Conservation (phyloP, 35 echinoderm and acorn worm genomes). For the Apostichopus californicus region DNA sequence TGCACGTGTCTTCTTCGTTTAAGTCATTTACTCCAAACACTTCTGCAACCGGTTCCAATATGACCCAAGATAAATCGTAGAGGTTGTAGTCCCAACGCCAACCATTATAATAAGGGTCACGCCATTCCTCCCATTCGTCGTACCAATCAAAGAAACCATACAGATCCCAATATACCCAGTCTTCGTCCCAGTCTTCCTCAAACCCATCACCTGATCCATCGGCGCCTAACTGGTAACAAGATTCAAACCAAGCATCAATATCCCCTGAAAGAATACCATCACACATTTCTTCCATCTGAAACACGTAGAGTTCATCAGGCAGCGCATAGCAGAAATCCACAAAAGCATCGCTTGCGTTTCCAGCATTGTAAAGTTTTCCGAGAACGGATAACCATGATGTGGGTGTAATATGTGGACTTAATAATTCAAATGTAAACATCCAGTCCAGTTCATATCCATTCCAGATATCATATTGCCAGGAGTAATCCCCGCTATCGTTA, state of each 20-base stretch:
- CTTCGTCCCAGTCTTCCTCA: constrained; percentile 7
- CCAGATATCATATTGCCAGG: neutral
- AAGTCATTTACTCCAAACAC: neutral
- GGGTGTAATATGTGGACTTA: constrained; percentile 25
- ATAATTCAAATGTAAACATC: constrained; percentile 16
- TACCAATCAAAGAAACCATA: constrained; percentile 18
- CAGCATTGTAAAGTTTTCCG: constrained; percentile 27
- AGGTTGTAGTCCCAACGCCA: neutral
- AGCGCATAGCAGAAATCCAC: constrained; percentile 18
- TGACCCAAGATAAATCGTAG: constrained; percentile 18
- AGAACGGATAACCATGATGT: neutral
- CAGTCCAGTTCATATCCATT: constrained; percentile 10
- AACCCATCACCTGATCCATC: neutral
- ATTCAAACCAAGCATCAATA: neutral
- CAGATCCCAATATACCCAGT: constrained; percentile 2
- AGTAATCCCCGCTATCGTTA: neutral
- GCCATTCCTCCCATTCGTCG: constrained; percentile 38
- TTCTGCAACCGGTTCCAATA: neutral
- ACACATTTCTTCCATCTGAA: constrained; percentile 50
- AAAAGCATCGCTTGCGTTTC: constrained; percentile 1
- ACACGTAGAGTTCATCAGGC: constrained; percentile 32
- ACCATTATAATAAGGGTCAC: neutral
- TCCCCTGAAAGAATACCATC: neutral
- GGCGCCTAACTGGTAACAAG: neutral
- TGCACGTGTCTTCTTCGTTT: neutral